Base-by-base conservation (phyloP, 2,888 invertebrate species). In the Watsonalla binaria region DNA sequence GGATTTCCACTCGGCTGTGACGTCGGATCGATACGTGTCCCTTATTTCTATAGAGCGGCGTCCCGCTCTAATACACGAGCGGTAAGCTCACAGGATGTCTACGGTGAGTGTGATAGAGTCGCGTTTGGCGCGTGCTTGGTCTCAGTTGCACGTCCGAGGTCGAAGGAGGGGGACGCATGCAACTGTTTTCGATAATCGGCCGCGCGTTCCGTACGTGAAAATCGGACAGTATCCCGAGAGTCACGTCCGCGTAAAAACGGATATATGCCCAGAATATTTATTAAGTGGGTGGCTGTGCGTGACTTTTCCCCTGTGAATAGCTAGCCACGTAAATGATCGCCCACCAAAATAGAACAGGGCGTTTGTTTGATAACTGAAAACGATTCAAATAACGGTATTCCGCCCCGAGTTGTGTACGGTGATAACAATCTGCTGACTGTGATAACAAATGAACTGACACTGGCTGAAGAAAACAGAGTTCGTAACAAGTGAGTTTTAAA, bases 231-330 rank as follows among this genome's bases (percentile, higher is more conserved):
- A 79, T 77, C 76, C 82, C 78, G 81, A 72, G 82, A 80, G 90
- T 90, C 90, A 90, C 90, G 90, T 90, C 83, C 88, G 80, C 89
- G 90, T 88, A 90, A 90, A 90, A 90, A 90, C 89, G 90, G 90
- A 91, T 91, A 91, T 91, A 91, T 90, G 92, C 91, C 91, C 90
- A 87, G 92, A 92, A 92, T 92, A 92, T 92, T 92, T 92, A 92
- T 92, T 88, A 88, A 87, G 90, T 88, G 90, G 88, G 90, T 89
- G 90, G 88, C 74, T 86, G 89, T 87, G 90, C 90, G 90, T 90
- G 90, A 90, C 90, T 88, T 90, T 87, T 88, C 90, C 88, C 87
- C 76, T 75, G 87, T 82, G 89, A 81, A 84, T 86, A 84, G 84
- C 84, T 84, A 76, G 77, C 79, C 84, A 81, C 76, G 82, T 82